Percentiles rank a stretch among this genome's conserved stretches.
These are phyloP conservation scores for Parascotia fuliginaria DNA, from an alignment of 2,888 invertebrate species.

Conservation along the genomic window DNA sequence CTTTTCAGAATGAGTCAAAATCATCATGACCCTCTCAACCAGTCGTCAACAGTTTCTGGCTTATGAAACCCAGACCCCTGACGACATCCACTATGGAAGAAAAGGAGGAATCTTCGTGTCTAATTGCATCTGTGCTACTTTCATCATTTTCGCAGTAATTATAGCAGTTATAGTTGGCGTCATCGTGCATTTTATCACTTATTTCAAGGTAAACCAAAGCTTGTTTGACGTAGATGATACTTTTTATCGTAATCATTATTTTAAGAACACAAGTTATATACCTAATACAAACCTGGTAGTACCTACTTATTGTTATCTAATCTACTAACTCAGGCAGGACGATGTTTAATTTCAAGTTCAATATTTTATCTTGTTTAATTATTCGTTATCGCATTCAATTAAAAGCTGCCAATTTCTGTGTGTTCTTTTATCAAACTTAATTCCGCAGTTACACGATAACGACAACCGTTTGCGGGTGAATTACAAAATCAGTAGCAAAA, in stretches of 20 bases:
- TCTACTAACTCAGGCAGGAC: conserved; percentile 18
- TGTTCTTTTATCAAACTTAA: conserved; percentile 36
- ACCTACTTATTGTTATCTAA: conserved; percentile 37
- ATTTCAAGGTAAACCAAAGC: conserved; percentile 64
- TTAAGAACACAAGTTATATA: conserved; percentile 6
- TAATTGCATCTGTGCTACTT: conserved; percentile 83
- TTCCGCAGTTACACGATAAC: conserved; percentile 45
- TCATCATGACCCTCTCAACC: conserved; percentile 76
- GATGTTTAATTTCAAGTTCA: conserved; percentile 43
- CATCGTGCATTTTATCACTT: conserved; percentile 77
- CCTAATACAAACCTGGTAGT: background rate
- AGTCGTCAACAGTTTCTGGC: conserved; percentile 87
- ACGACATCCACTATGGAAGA: conserved; percentile 85
- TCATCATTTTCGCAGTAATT: conserved; percentile 66
- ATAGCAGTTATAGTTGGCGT: conserved; percentile 71
- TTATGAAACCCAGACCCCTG: conserved; percentile 80
- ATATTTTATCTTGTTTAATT: conserved; percentile 35
- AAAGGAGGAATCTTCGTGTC: conserved; percentile 88
- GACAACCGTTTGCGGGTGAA: conserved; percentile 18
- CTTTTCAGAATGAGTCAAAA: conserved; percentile 64
- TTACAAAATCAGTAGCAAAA: conserved; percentile 11
- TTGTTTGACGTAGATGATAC: conserved; percentile 15
- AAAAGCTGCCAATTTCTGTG: conserved; percentile 27
- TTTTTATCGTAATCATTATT: background rate
- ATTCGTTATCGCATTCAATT: conserved; percentile 34